Evolutionary conservation across 2,888 invertebrate species (phyloP).

Genomic region (Alentia gelatinosa): DNA sequence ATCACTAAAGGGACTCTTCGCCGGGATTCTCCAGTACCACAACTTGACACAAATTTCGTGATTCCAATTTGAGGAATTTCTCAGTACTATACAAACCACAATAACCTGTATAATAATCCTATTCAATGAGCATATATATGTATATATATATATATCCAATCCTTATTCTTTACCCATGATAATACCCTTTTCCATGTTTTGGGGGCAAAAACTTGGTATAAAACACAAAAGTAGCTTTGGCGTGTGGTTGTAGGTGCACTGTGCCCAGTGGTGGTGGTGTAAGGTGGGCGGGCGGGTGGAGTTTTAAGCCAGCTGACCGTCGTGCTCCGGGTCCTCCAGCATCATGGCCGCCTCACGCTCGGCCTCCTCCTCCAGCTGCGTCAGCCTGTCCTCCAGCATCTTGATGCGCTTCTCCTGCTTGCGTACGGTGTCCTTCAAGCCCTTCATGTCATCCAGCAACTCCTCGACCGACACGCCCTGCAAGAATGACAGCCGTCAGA

Average conservation of each 20-base stretch:
- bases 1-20: too few species aligned
- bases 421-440: conserved; percentile 70
- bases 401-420: conserved; percentile 71
- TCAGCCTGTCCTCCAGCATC: conserved; percentile 68
- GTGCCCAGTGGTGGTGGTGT: not conserved
- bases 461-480: conserved; percentile 58
- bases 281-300: not conserved
- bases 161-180: not conserved
- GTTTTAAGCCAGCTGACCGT: conserved; percentile 28
- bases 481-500: not conserved
- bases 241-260: not conserved
- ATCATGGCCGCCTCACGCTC: conserved; percentile 31
- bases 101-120: too few species aligned
- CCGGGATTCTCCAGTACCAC: too few species aligned
- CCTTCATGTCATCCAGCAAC: conserved; percentile 69
- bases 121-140: too few species aligned
- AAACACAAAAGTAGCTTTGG: not conserved
- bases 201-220: too few species aligned
- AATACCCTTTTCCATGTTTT: not conserved
- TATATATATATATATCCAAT: too few species aligned
- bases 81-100: too few species aligned
- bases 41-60: too few species aligned
- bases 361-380: conserved; percentile 65
- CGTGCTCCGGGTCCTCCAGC: conserved; percentile 43
- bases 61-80: too few species aligned